A percentile compares a stretch with the other conserved stretches of the same genome.
These are phyloP conservation scores for Ascidia mentula DNA, from an alignment of 23 tunicate species.

Conservation along the genomic window DNA sequence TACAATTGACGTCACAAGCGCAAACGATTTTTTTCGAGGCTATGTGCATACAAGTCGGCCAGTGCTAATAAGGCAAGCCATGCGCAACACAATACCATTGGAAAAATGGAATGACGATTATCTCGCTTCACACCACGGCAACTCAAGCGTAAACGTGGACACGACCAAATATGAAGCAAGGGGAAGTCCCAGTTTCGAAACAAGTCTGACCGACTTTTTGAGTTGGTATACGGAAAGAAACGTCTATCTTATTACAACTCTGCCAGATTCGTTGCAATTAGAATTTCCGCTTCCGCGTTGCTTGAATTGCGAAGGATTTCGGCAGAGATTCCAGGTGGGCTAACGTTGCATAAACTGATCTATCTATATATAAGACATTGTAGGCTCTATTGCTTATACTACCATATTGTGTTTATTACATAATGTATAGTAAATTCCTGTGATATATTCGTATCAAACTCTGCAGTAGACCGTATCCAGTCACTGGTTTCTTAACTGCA, in stretches of 20 bases:
- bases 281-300: slow-evolving; percentile 19
- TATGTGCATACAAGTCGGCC: slow-evolving; percentile 13
- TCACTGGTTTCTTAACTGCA: too few species aligned
- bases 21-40: neutral
- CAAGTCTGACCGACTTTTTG: slow-evolving; percentile 6
- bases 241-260: slow-evolving; percentile 10
- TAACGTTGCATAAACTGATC: neutral
- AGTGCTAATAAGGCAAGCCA: neutral
- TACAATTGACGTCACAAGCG: neutral
- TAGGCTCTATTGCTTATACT: too few species aligned
- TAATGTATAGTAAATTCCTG: neutral
- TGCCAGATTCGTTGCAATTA: slow-evolving; percentile 11
- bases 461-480: too few species aligned
- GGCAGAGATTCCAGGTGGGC: slow-evolving; percentile 8
- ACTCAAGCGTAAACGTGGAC: slow-evolving; percentile 6
- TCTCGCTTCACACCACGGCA: neutral
- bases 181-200: neutral
- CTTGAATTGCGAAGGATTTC: neutral
- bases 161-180: neutral
- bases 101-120: slow-evolving; percentile 15
- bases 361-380: too few species aligned
- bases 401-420: too few species aligned
- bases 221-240: neutral
- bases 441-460: too few species aligned
- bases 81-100: neutral